Evolutionary conservation across 2,797 vertebrate species (phyloP), one percentile per base, ranked within the genome.

Genomic region (Podargus strigoides): DNA sequence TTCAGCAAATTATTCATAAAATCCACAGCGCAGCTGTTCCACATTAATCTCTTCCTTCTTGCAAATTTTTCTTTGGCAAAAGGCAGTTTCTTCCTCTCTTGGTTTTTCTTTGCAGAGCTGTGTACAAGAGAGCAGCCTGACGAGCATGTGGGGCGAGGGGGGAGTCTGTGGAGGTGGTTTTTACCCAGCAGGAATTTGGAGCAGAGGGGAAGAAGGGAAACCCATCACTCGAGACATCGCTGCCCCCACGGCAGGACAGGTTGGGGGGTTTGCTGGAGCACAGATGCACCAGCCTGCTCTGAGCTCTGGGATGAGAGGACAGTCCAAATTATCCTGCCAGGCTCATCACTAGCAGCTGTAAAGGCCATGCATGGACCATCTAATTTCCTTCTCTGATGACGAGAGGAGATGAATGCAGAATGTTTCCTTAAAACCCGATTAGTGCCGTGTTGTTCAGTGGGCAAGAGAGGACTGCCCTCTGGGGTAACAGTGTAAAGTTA

Each of bases 1-100:
- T 97, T 94, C 93, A 94, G 94, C 87, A 94, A 90, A 95, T 93
- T 85, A 81, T 95, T 97, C 34, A 88, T 96, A 91, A 97, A 97
- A 88, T 93, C 94, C 56, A 32, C 76, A 50, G 63, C 24, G 6
- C 90, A 97, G 94, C 87, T 97, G 84, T 94, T 94, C 67, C 49
- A 60, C 66, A 85, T 96, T 89, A 62, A 85, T 94, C 84, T 96
- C 70, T 84, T 91, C 59, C 67, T 78, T 83, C 74, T 93, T 94
- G 82, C 34, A 90, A 36, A 75, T 88, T 92, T 95, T 94, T 53
- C 89, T 87, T 84, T 4, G 23, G 91, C 79, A 79, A 76, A 60
- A 97, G 90, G 39, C 28, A 34, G 39, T 81, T 93, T 17, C 36
- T 95, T 47, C 64, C 76, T 86, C 79, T 76, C 75, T 72, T 18